Percentiles rank a stretch among this genome's conserved stretches.
Conservation (phyloP, 2,113 vertebrate species). For the Pteruthius melanotis region DNA sequence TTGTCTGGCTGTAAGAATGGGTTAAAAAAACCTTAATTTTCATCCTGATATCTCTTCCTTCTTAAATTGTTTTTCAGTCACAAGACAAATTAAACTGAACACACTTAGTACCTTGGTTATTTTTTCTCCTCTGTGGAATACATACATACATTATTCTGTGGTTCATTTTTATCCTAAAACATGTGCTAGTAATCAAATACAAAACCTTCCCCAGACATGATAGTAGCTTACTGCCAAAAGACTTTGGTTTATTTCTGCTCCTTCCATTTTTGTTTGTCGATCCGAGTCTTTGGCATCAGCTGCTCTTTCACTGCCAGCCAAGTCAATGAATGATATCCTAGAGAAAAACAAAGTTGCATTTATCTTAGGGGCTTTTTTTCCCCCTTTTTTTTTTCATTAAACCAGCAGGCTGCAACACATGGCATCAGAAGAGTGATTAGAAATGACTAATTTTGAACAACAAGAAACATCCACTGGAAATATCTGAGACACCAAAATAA, state of each 20-base stretch:
- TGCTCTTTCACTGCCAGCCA: slow-evolving; percentile 92
- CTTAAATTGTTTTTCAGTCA: neutral
- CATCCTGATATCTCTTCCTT: neutral
- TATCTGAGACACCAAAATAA: neutral
- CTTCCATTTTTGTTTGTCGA: slow-evolving; percentile 88
- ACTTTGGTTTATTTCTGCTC: slow-evolving; percentile 94
- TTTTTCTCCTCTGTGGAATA: neutral
- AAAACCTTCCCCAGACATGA: neutral
- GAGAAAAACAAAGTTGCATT: slow-evolving; percentile 40
- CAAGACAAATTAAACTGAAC: neutral
- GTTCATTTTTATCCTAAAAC: neutral
- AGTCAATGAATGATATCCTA: slow-evolving; percentile 93
- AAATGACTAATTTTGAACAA: neutral
- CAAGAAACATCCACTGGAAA: neutral
- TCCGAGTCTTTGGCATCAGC: slow-evolving; percentile 84
- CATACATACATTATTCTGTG: neutral
- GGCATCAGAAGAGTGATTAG: neutral
- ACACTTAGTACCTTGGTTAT: neutral
- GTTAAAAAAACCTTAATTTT: neutral
- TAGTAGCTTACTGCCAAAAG: slow-evolving; percentile 84
- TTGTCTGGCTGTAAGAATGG: neutral
- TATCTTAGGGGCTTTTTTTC: neutral
- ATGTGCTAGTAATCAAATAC: neutral
- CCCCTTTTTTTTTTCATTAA: neutral
- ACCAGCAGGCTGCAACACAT: neutral